A percentile compares a stretch with the other conserved stretches of the same genome.
Evolutionary conservation across 2,888 invertebrate species (phyloP).

Genomic region (Zelleria hepariella): DNA sequence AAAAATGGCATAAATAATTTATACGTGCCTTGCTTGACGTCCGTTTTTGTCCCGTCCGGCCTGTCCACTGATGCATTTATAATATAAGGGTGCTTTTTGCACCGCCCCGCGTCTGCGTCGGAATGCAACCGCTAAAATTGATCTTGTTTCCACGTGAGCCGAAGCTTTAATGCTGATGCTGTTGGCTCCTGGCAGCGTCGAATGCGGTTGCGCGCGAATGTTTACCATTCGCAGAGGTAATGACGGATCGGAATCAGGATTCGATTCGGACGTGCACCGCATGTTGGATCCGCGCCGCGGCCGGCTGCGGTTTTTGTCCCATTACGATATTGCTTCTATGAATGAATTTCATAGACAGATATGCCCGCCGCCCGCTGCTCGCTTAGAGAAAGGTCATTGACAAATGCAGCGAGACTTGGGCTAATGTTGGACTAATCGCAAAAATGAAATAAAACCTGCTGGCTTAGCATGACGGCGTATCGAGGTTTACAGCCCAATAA

Average conservation of each 20-base stretch:
- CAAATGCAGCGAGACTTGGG: not conserved
- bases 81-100: conserved; percentile 72
- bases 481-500: too few species aligned
- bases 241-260: conserved; percentile 3
- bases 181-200: not conserved
- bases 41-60: conserved; percentile 64
- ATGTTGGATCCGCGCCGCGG: not conserved
- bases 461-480: too few species aligned
- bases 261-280: not conserved
- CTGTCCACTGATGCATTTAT: conserved; percentile 73
- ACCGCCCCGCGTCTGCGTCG: conserved; percentile 50
- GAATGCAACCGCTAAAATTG: conserved; percentile 72
- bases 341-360: not conserved
- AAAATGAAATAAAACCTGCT: too few species aligned
- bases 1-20: conserved; percentile 72
- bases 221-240: conserved; percentile 4
- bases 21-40: conserved; percentile 57
- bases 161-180: conserved; percentile 41
- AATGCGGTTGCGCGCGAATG: not conserved
- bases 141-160: conserved; percentile 66
- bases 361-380: not conserved
- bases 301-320: not conserved
- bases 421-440: not conserved
- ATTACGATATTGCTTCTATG: conserved; percentile 2
- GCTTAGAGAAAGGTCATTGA: not conserved